Evolutionary conservation across 2,888 invertebrate genomes (phyloP).

Genomic region (Drosophila mulleri): DNA sequence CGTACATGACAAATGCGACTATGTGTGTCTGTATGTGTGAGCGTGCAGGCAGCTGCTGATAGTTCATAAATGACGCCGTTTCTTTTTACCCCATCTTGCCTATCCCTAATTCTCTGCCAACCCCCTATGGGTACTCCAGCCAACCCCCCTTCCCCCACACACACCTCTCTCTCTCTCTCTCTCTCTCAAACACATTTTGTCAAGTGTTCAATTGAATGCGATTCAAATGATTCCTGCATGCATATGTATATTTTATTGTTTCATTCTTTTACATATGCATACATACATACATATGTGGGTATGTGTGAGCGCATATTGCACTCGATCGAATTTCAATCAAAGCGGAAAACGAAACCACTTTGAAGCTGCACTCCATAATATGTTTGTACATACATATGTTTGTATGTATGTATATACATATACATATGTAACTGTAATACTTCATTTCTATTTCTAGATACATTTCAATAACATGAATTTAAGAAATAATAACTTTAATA

Average conservation of each 20-base stretch:
- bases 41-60: conserved; percentile 31
- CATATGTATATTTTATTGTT: neutral
- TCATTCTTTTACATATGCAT: neutral
- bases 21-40: conserved; percentile 1
- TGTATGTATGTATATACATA: too few species aligned
- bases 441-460: neutral
- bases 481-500: too few species aligned
- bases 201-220: conserved; percentile 21
- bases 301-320: neutral
- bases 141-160: neutral
- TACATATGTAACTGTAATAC: neutral
- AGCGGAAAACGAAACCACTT: conserved; percentile 3
- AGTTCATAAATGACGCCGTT: conserved; percentile 26
- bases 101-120: neutral
- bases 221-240: conserved; percentile 4
- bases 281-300: too few species aligned
- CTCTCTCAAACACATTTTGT: neutral
- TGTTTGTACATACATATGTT: too few species aligned
- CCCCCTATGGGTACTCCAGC: neutral
- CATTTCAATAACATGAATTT: neutral
- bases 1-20: neutral
- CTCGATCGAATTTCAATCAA: conserved; percentile 15
- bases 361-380: neutral
- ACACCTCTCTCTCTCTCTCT: neutral
- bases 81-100: conserved; percentile 4